Base-by-base conservation (phyloP, 2,797 vertebrate species). In the Allobates femoralis region DNA sequence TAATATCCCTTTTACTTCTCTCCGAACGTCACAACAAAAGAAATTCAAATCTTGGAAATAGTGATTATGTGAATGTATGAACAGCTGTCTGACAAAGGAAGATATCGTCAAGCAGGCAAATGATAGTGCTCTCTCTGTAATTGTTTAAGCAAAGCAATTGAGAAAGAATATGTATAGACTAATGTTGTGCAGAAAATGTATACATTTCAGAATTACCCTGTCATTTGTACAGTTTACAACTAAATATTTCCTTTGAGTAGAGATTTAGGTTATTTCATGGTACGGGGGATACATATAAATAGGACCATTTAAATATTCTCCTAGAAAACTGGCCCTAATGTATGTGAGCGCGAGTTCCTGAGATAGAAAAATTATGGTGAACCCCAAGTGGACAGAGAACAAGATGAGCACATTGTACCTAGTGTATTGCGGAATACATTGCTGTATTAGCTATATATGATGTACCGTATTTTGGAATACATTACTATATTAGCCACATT, bases 111-210 rank as follows among this genome's bases (percentile, higher is more conserved):
- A 19, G 76, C 87, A 88, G 78, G 83, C 87, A 81, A 88, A 88
- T 88, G 56, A 80, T 77, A 88, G 83, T 69, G 69, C 71, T 67
- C 50, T 32, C 30, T 37, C 32, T 64, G 66, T 76, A 85, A 85
- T 85, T 88, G 82, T 84, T 88, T 88, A 88, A 88, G 83, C 71
- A 85, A 88, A 85, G 78, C 60, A 81, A 81, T 62, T 41, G 7
- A 56, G 62, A 84, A 62, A 73, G 51, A 60, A 84, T 77, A 67
- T 77, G 74, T 82, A 82, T 79, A 62, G 34, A 62, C 56, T 83
- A 79, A 46, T 41, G 67, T 81, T 58, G 79, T 84, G 55, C 77
- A 75, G 82, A 67, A 87, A 56, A 80, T 58, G 34, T 64, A 64
- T 62, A 75, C 66, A 74, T 73, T 75, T 71, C n/a, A 19, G 46